These are phyloP conservation scores for Xanthia togata DNA, from an alignment of 2,888 invertebrate species.

Conservation along the genomic window DNA sequence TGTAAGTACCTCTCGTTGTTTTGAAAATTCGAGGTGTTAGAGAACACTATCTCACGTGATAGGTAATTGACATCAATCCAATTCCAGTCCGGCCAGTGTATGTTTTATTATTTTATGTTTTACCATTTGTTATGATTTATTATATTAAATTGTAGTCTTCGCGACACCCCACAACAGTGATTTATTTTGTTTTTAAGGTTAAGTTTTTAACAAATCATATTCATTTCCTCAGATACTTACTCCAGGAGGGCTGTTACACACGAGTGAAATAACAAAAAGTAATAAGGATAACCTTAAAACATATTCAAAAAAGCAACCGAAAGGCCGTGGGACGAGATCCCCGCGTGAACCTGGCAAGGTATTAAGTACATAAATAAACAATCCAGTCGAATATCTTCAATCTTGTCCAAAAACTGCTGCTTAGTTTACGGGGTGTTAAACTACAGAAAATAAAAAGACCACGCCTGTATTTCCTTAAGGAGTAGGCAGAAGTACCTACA, in stretches of 20 bases:
- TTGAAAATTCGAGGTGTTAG: background rate
- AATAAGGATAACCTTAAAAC: slow-evolving; percentile 48
- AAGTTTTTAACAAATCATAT: slow-evolving; percentile 29
- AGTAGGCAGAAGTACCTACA: background rate
- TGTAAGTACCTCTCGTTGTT: slow-evolving; percentile 52
- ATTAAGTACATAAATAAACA: slow-evolving; percentile 26
- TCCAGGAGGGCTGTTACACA: slow-evolving; percentile 42
- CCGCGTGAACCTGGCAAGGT: slow-evolving; percentile 39
- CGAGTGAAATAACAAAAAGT: slow-evolving; percentile 34
- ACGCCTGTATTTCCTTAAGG: background rate
- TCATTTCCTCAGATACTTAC: slow-evolving; percentile 51
- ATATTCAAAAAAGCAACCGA: slow-evolving; percentile 45
- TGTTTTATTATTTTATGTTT: background rate
- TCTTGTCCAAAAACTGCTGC: background rate
- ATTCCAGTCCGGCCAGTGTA: background rate
- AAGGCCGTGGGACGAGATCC: slow-evolving; percentile 17
- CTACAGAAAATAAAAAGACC: slow-evolving; percentile 1
- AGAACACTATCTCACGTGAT: background rate
- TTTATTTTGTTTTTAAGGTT: background rate
- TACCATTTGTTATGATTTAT: too few species aligned
- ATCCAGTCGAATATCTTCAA: slow-evolving; percentile 9
- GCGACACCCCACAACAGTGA: background rate
- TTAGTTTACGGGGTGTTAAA: background rate
- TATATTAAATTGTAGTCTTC: too few species aligned
- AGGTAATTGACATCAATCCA: background rate